A percentile compares a stretch with the other conserved stretches of the same genome.
These are phyloP conservation scores for Carapus acus DNA, from an alignment of 2,797 vertebrate genomes.

Conservation along the genomic window DNA sequence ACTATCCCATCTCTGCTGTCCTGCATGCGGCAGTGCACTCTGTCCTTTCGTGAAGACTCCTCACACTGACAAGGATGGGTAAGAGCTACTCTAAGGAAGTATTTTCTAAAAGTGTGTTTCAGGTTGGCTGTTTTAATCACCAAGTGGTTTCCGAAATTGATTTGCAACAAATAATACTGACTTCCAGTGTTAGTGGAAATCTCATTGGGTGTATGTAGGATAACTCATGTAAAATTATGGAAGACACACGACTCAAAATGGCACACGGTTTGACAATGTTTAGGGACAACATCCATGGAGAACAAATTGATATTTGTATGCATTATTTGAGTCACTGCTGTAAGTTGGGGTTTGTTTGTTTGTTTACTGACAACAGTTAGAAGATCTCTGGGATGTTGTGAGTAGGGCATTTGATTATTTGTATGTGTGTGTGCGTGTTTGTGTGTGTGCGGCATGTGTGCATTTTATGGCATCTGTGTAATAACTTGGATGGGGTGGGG, in stretches of 20 bases:
- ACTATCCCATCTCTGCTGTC: slow-evolving; percentile 36
- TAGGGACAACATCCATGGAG: slow-evolving; percentile 38
- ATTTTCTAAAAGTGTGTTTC: slow-evolving; percentile 38
- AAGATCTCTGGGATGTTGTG: slow-evolving; percentile 67
- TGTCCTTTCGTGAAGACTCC: slow-evolving; percentile 38
- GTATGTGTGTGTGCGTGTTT: slow-evolving; percentile 41
- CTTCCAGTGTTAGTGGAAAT: slow-evolving; percentile 42
- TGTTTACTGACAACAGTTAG: slow-evolving; percentile 70
- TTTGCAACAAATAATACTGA: slow-evolving; percentile 40
- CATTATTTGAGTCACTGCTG: slow-evolving; percentile 71
- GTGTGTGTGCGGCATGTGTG: slow-evolving; percentile 53
- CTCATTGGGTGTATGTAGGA: slow-evolving; percentile 39
- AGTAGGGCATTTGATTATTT: slow-evolving; percentile 67
- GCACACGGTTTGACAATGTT: slow-evolving; percentile 32
- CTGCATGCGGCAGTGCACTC: slow-evolving; percentile 16
- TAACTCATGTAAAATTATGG: slow-evolving; percentile 37
- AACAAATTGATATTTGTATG: slow-evolving; percentile 46
- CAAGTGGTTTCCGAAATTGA: slow-evolving; percentile 48
- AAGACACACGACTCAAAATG: slow-evolving; percentile 39
- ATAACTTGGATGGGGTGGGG: slow-evolving; percentile 51
- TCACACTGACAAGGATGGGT: slow-evolving; percentile 44
- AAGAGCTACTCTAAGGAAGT: slow-evolving; percentile 49
- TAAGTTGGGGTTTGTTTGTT: slow-evolving; percentile 81
- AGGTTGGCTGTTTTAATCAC: slow-evolving; percentile 25
- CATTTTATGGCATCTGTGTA: slow-evolving; percentile 60